Evolutionary conservation across 2,888 invertebrate species (phyloP).

Genomic region (Metopia argyrocephala): DNA sequence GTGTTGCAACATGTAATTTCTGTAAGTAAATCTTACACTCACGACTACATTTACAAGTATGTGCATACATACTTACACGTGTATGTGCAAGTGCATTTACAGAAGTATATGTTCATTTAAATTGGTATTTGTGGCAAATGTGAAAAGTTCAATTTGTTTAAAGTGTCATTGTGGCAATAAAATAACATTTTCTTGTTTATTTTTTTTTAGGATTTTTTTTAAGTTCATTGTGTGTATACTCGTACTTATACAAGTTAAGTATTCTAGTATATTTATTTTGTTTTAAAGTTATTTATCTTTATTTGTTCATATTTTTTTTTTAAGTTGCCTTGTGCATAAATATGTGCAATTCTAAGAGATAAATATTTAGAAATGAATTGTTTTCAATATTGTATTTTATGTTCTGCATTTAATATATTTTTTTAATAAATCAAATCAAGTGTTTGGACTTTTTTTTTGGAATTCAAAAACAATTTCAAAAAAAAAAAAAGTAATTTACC

Average conservation of each 20-base stretch:
- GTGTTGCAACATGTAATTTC: not conserved
- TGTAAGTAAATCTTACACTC: not conserved
- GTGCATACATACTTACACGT: not conserved
- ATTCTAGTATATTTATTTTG: not conserved
- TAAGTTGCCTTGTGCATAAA: not conserved
- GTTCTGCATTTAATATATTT: not conserved
- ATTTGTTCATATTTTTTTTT: not conserved
- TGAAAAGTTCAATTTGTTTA: slow-evolving; percentile 66
- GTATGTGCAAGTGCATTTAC: not conserved
- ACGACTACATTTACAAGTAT: not conserved
- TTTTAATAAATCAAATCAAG: not conserved
- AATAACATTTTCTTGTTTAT: slow-evolving; percentile 53
- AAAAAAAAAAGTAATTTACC: not conserved
- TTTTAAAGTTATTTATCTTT: not conserved
- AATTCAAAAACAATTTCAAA: too few relatives aligned
- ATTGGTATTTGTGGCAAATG: slow-evolving; percentile 65
- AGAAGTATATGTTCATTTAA: slow-evolving; percentile 48
- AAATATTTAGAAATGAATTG: not conserved
- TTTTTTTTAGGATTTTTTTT: slow-evolving; percentile 14
- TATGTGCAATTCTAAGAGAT: not conserved
- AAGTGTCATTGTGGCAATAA: slow-evolving; percentile 64
- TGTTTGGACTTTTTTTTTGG: not conserved
- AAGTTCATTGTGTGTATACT: not conserved
- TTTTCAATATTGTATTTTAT: not conserved
- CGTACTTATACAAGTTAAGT: not conserved